A percentile compares a stretch with the other conserved stretches of the same genome.
phyloP scores from a whole-genome alignment of 2,797 vertebrate genomes.

The Bucorvus abyssinicus region DNA sequence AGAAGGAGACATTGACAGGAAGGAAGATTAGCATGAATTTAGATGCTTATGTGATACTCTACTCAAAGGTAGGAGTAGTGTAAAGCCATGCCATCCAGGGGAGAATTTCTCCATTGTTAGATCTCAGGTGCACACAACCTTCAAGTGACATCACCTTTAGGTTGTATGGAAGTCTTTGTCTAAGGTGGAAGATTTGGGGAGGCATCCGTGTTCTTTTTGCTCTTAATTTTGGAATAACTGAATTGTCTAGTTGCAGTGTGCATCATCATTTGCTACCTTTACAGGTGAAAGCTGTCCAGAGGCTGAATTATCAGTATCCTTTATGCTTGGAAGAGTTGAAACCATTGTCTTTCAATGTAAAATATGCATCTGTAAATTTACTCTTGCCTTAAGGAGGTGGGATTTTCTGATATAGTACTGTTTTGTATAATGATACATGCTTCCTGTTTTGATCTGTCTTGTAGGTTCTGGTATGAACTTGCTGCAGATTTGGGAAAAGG shows the following conservation, averaged over 20 bases:
- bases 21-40: background rate
- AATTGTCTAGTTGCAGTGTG: background rate
- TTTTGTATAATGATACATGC: background rate
- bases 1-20: background rate
- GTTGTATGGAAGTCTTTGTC: background rate
- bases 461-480: constrained; percentile 96
- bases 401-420: background rate
- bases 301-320: background rate
- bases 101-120: background rate
- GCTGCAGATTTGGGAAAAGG: constrained; percentile 83
- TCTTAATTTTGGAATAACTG: background rate
- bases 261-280: background rate
- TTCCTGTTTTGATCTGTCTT: background rate
- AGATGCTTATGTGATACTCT: background rate
- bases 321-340: background rate
- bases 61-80: background rate
- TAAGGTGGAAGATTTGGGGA: background rate
- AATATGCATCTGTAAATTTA: background rate
- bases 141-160: background rate
- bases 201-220: background rate
- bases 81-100: background rate
- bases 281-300: background rate
- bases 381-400: background rate
- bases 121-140: background rate
- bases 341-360: background rate